phyloP scores from a whole-genome alignment of 1,140 invertebrate genomes.

The Hycleus cichorii region DNA sequence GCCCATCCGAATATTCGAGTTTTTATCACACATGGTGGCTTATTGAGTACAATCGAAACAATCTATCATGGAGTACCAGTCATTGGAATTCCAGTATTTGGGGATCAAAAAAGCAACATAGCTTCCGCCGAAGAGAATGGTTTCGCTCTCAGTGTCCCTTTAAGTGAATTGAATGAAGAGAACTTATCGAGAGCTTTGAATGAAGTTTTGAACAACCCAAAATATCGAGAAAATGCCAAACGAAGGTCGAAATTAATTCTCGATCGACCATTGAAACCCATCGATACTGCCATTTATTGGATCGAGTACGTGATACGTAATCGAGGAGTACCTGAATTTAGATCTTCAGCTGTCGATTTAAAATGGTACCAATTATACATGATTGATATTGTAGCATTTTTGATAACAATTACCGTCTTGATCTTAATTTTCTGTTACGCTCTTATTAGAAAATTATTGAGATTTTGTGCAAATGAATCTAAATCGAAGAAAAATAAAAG shows the following conservation, averaged over 20 bases:
- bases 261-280: constrained; percentile 12
- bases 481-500: no score
- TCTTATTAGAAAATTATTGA: no score
- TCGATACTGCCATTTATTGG: constrained; percentile 15
- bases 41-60: constrained; percentile 40
- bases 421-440: no score
- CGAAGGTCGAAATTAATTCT: constrained; percentile 8
- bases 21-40: constrained; percentile 30
- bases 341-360: constrained; percentile 3
- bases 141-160: constrained; percentile 10
- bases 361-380: constrained; percentile 5
- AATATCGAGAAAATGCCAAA: constrained; percentile 8
- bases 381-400: background rate
- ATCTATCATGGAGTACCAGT: constrained; percentile 46
- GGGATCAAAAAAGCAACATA: constrained; percentile 34
- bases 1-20: constrained; percentile 30
- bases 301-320: constrained; percentile 12
- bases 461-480: no score
- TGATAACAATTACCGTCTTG: background rate
- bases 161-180: constrained; percentile 7
- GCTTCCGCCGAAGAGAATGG: constrained; percentile 27
- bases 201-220: constrained; percentile 17
- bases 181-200: constrained; percentile 7
- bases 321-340: constrained; percentile 5
- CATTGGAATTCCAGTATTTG: constrained; percentile 40